Evolutionary conservation across 2,797 vertebrate species (phyloP), one percentile per base, ranked within the genome.

Genomic region (Clamator glandarius): DNA sequence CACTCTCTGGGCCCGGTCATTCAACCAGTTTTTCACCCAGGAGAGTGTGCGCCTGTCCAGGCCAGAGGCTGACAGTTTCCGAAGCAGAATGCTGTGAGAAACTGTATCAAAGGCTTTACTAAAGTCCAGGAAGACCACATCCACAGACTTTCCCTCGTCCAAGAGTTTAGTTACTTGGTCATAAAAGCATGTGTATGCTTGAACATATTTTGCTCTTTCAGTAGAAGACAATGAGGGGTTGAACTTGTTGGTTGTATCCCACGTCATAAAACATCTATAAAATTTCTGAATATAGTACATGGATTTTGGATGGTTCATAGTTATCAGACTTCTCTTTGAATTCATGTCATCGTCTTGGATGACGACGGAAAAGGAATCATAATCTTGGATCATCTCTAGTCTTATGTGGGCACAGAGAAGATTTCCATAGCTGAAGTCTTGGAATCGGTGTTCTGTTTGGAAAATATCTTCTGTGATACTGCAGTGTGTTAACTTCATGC

Each of bases 401-500:
- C 63, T 57, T 61, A 57, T 16, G 54, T 35, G 7, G 31, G 9
- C 6, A 51, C 23, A 80, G 66, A 77, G 74, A 87, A 91, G 72
- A n/a, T 17, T 57, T 59, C 70, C 84, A 75, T 73, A 67, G 88
- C 87, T 77, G 35, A 62, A 73, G 10, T 39, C 48, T 62, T 77
- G 46, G 80, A 61, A 69, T 3, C 90, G 70, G 59, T 78, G 64
- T 92, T 95, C 67, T 87, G 24, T 92, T 91, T 94, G 64, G 77
- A 89, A 93, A 33, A 8, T 25, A 18, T 44, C 35, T 62, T 66
- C 39, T 90, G 26, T 39, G 81, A 61, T 89, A 61, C n/a, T 93
- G 41, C 16, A 14, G 31, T 90, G 46, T 44, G 31, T 67, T 95
- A 52, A 74, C 11, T 91, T 93, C 8, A 4, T 74, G 26, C 50